Evolutionary conservation across 2,888 invertebrate species (phyloP).

Genomic region (Sussaba pulchella): DNA sequence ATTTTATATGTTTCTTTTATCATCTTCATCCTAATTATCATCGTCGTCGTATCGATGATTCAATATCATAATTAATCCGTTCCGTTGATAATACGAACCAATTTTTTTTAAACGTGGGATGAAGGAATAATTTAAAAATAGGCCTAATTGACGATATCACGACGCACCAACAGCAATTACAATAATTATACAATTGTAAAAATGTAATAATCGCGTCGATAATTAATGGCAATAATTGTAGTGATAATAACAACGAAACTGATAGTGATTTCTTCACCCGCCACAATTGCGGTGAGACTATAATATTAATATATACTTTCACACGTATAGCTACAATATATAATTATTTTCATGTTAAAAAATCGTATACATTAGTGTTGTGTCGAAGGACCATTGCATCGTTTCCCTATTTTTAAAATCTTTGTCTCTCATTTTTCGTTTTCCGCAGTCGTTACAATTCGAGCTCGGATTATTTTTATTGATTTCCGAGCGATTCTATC

Average conservation of each 20-base stretch:
- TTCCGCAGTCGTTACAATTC: slow-evolving; percentile 48
- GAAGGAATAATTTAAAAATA: slow-evolving; percentile 29
- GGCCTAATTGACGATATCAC: slow-evolving; percentile 63
- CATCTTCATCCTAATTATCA: slow-evolving; percentile 43
- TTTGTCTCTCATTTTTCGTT: slow-evolving; percentile 14
- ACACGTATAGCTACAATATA: slow-evolving; percentile 84
- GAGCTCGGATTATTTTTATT: slow-evolving; percentile 64
- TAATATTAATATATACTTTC: slow-evolving; percentile 78
- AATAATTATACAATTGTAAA: slow-evolving; percentile 76
- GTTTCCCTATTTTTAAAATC: slow-evolving; percentile 68
- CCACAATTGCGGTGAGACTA: slow-evolving; percentile 81
- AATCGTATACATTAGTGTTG: slow-evolving; percentile 86
- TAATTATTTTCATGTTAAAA: slow-evolving; percentile 85
- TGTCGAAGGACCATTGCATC: slow-evolving; percentile 84
- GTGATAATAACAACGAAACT: slow-evolving; percentile 76
- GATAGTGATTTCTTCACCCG: slow-evolving; percentile 80
- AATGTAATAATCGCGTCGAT: slow-evolving; percentile 73
- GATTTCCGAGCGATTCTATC: slow-evolving; percentile 42
- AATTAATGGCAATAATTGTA: slow-evolving; percentile 73
- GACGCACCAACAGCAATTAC: slow-evolving; percentile 72
- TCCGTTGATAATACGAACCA: slow-evolving; percentile 45
- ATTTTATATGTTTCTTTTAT: slow-evolving; percentile 38
- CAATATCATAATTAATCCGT: slow-evolving; percentile 42
- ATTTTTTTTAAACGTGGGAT: slow-evolving; percentile 47
- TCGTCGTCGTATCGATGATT: slow-evolving; percentile 39